These are phyloP conservation scores for Pogonophryne albipinna DNA, from an alignment of 2,797 vertebrate genomes.

Conservation along the genomic window DNA sequence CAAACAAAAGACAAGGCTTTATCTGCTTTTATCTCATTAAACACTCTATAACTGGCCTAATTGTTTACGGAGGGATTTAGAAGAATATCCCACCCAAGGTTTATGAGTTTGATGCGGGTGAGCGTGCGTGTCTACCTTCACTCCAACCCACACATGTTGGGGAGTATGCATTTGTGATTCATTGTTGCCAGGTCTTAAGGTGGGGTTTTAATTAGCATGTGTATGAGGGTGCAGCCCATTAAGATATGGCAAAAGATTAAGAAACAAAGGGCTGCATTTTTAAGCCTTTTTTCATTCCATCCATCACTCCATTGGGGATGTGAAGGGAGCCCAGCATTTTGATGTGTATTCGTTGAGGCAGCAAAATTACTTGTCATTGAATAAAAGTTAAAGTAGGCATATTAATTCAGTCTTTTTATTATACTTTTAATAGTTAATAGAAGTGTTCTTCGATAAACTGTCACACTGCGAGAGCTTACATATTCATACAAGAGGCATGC, in stretches of 20 bases:
- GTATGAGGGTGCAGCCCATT: conserved; percentile 64
- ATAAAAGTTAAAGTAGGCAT: too few relatives aligned
- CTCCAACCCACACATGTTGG: conserved; percentile 38
- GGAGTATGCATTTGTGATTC: conserved; percentile 53
- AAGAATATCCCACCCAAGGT: conserved; percentile 76
- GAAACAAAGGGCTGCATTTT: conserved; percentile 67
- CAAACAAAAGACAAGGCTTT: conserved; percentile 83
- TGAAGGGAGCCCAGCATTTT: too few relatives aligned
- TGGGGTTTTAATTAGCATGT: conserved; percentile 78
- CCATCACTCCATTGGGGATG: conserved; percentile 12
- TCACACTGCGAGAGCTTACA: too few relatives aligned
- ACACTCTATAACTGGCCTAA: conserved; percentile 85
- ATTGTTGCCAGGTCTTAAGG: conserved; percentile 67
- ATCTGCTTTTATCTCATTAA: conserved; percentile 86
- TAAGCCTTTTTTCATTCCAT: conserved; percentile 42
- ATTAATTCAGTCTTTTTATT: too few relatives aligned
- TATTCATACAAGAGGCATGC: too few relatives aligned
- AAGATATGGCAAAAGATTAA: conserved; percentile 71
- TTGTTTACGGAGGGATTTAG: conserved; percentile 84
- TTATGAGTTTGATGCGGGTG: conserved; percentile 60
- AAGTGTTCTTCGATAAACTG: too few relatives aligned
- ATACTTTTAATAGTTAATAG: too few relatives aligned
- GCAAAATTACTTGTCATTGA: too few relatives aligned
- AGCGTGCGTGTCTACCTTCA: conserved; percentile 30
- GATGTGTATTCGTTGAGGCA: too few relatives aligned